Evolutionary conservation across 1,140 invertebrate genomes (phyloP).

Genomic region (Zaprionus ghesquierei): DNA sequence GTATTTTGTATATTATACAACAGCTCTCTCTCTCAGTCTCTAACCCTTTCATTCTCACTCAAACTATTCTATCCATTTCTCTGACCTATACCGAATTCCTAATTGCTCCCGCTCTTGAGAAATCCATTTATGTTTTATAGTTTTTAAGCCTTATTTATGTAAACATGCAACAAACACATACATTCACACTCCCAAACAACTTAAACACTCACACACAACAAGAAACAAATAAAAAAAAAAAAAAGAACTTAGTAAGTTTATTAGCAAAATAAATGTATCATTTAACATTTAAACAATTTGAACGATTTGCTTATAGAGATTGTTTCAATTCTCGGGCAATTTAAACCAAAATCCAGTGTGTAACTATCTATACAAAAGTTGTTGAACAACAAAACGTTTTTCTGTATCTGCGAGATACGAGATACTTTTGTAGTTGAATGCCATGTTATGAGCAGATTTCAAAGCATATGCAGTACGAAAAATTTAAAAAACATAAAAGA

Average conservation of each 20-base stretch:
- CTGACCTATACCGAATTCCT: conserved; percentile 15
- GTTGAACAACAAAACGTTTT: conserved; percentile 32
- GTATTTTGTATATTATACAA: conserved; percentile 47
- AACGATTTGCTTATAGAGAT: conserved; percentile 34
- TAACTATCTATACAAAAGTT: conserved; percentile 32
- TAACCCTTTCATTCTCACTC: conserved; percentile 11
- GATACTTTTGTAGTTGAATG: conserved; percentile 46
- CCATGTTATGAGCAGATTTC: conserved; percentile 39
- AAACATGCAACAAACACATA: conserved; percentile 37
- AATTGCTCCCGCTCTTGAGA: conserved; percentile 58
- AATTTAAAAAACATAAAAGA: conserved; percentile 22
- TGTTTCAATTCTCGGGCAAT: conserved; percentile 27
- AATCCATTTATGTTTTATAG: conserved; percentile 77
- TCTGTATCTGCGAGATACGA: conserved; percentile 40
- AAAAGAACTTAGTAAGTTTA: conserved; percentile 72
- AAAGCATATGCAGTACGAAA: conserved; percentile 28
- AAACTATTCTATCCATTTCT: conserved; percentile 28
- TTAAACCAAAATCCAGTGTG: conserved; percentile 23
- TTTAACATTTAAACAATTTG: conserved; percentile 40
- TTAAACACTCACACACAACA: conserved; percentile 36
- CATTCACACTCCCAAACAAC: conserved; percentile 31
- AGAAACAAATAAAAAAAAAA: conserved; percentile 52
- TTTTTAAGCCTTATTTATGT: conserved; percentile 76
- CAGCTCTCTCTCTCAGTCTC: conserved; percentile 21
- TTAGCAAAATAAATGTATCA: conserved; percentile 73